Evolutionary conservation across 1,140 invertebrate species (phyloP).

Genomic region (Drosophila obscura): DNA sequence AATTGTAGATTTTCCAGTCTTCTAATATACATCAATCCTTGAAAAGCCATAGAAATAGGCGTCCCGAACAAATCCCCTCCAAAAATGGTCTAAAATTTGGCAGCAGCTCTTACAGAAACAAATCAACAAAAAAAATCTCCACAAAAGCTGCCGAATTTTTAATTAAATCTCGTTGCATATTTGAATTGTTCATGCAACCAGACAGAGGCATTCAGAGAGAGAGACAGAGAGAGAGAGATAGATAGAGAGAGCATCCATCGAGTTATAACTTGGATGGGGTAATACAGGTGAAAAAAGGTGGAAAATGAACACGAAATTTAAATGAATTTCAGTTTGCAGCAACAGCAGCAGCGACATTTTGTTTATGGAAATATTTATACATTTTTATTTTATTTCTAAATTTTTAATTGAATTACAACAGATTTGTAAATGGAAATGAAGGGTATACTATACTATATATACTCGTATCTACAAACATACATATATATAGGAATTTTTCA

Average conservation of each 20-base stretch:
- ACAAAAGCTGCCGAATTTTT: constrained; percentile 27
- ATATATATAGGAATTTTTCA: constrained; percentile 2
- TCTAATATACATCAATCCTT: no score
- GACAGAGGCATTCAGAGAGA: background rate
- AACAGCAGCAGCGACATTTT: constrained; percentile 28
- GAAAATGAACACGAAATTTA: constrained; percentile 28
- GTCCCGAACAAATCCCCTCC: no score
- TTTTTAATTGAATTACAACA: constrained; percentile 70
- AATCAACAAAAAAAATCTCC: background rate
- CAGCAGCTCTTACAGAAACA: background rate
- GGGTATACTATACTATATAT: constrained; percentile 28
- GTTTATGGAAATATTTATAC: constrained; percentile 53
- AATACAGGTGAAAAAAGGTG: background rate
- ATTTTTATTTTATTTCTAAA: constrained; percentile 53
- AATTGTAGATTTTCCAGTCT: no score
- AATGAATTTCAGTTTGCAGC: constrained; percentile 34
- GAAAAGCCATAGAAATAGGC: no score
- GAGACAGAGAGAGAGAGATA: background rate
- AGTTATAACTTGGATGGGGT: constrained; percentile 26
- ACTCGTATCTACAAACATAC: background rate
- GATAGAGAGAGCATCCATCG: background rate
- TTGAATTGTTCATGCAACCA: constrained; percentile 35
- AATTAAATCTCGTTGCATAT: constrained; percentile 51
- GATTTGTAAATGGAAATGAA: constrained; percentile 45
- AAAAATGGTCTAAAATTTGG: no score